phyloP scores from a whole-genome alignment of 2,113 vertebrate species.

The Cyanoliseus patagonus region DNA sequence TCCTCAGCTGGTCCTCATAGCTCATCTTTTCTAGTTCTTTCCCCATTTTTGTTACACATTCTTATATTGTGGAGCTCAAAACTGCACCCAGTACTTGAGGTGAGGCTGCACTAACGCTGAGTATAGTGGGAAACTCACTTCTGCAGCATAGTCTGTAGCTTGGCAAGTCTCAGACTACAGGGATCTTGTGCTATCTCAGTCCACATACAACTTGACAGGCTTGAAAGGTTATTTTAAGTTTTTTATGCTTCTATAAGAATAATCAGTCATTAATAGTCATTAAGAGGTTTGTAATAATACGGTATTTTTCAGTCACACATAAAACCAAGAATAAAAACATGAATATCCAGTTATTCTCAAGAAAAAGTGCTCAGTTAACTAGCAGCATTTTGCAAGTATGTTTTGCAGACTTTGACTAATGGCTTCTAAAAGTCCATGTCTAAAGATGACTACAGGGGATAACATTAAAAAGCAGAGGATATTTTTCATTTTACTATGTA shows the following conservation, averaged over 20 bases:
- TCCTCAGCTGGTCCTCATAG: background rate
- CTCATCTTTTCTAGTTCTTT: background rate
- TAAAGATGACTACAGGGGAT: background rate
- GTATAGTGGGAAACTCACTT: background rate
- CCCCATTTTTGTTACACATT: background rate
- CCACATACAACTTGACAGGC: background rate
- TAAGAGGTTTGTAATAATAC: background rate
- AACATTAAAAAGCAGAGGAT: background rate
- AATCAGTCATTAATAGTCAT: background rate
- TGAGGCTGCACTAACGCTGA: background rate
- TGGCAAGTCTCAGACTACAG: background rate
- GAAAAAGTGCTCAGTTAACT: background rate
- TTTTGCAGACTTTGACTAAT: background rate
- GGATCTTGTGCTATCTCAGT: background rate
- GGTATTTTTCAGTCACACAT: fast-evolving
- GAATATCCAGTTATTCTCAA: background rate
- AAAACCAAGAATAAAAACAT: background rate
- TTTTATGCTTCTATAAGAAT: background rate
- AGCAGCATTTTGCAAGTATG: background rate
- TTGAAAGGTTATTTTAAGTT: background rate
- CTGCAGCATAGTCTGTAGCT: background rate
- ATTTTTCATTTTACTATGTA: background rate
- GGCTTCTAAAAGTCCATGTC: background rate
- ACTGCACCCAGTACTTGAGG: background rate
- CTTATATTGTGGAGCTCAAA: background rate